phyloP scores from a whole-genome alignment of 2,888 invertebrate genomes.

The Euplexia lucipara region DNA sequence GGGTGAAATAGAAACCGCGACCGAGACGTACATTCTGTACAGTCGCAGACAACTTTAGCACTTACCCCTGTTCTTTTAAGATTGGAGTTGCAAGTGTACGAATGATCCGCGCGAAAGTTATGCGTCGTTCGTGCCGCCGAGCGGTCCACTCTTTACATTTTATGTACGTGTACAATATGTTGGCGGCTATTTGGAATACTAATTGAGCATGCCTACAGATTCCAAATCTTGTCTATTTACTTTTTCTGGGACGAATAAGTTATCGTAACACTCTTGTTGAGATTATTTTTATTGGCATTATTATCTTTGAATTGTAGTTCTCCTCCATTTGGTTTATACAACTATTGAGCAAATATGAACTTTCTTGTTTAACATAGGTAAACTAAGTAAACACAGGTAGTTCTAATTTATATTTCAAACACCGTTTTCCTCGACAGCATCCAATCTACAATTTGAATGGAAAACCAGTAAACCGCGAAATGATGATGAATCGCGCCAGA shows the following conservation, averaged over 20 bases:
- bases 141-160: slow-evolving; percentile 90
- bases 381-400: slow-evolving; percentile 50
- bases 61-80: slow-evolving; percentile 82
- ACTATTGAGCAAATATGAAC: slow-evolving; percentile 7
- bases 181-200: slow-evolving; percentile 90
- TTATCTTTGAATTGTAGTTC: slow-evolving; percentile 33
- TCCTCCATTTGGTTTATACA: slow-evolving; percentile 1
- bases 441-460: slow-evolving; percentile 83
- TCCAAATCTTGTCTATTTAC: slow-evolving; percentile 80
- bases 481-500: slow-evolving; percentile 89
- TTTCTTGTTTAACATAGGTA: neutral
- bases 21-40: slow-evolving; percentile 80
- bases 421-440: slow-evolving; percentile 70
- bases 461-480: slow-evolving; percentile 90
- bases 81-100: slow-evolving; percentile 79
- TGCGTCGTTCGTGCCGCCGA: slow-evolving; percentile 87
- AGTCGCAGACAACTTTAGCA: slow-evolving; percentile 82
- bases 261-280: slow-evolving; percentile 58
- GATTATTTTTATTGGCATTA: slow-evolving; percentile 51
- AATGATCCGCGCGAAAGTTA: slow-evolving; percentile 81
- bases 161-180: slow-evolving; percentile 89
- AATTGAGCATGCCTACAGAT: slow-evolving; percentile 85
- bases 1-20: slow-evolving; percentile 89
- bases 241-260: slow-evolving; percentile 64
- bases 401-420: slow-evolving; percentile 65